Evolutionary conservation across 2,113 vertebrate species (phyloP).

Genomic region (Nesoenas mayeri): DNA sequence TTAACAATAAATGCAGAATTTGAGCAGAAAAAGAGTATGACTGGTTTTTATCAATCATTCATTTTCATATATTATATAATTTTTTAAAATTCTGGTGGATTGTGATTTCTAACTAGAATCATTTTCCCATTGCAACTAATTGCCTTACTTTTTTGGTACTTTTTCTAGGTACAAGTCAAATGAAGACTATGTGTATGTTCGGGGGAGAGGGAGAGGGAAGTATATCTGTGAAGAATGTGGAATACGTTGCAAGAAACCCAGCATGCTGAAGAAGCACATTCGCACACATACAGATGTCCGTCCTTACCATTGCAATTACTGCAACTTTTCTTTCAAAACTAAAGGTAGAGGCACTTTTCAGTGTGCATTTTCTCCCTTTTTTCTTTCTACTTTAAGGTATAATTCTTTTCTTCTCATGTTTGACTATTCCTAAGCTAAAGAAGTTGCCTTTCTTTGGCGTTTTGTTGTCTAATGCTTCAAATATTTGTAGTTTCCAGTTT

Average conservation of each 20-base stretch:
- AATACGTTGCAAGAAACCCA: constrained; percentile 98
- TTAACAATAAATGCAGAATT: not conserved
- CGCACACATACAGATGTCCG: constrained; percentile 96
- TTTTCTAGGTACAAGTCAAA: constrained; percentile 93
- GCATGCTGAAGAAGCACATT: constrained; percentile 98
- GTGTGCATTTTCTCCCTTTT: not conserved
- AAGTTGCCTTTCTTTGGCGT: not conserved
- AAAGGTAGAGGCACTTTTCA: constrained; percentile 81
- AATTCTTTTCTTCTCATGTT: not conserved
- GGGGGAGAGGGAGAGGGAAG: constrained; percentile 94
- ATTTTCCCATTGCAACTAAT: not conserved
- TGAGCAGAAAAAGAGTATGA: not conserved
- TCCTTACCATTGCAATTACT: constrained; percentile 95
- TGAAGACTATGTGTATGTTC: constrained; percentile 97
- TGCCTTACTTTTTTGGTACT: not conserved
- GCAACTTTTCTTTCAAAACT: constrained; percentile 99
- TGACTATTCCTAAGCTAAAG: not conserved
- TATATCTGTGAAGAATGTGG: constrained; percentile 99
- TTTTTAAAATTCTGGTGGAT: not conserved
- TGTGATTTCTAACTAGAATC: not conserved
- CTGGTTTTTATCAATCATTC: not conserved
- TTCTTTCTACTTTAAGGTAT: not conserved
- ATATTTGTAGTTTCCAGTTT: not conserved
- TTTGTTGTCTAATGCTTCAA: not conserved
- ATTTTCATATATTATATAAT: not conserved